These are phyloP conservation scores for Halcyon malimbica DNA, from an alignment of 2,113 vertebrate species.

Conservation along the genomic window DNA sequence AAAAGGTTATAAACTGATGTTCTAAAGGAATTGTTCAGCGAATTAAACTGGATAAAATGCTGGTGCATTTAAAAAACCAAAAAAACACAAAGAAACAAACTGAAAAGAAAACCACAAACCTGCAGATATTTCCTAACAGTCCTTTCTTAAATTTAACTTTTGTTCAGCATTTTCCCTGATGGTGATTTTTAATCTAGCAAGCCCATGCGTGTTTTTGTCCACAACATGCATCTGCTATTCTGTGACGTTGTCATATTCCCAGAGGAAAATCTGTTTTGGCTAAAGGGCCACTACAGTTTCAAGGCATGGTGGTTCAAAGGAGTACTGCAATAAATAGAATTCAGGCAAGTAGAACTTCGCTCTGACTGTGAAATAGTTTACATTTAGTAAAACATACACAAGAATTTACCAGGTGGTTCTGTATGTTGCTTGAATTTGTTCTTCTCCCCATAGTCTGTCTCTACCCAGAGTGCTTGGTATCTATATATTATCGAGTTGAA, in stretches of 20 bases:
- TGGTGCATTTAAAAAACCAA: background rate
- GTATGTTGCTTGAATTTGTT: background rate
- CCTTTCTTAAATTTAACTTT: background rate
- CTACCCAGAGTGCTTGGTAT: background rate
- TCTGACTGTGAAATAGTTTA: background rate
- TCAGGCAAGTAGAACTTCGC: background rate
- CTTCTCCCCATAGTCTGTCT: background rate
- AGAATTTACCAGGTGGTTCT: background rate
- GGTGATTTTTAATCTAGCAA: background rate
- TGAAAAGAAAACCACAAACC: background rate
- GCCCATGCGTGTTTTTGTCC: background rate
- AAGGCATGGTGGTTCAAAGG: background rate
- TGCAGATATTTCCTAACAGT: background rate
- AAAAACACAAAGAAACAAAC: background rate
- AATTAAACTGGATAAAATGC: background rate
- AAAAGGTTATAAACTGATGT: background rate
- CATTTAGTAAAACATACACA: background rate
- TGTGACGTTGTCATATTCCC: background rate
- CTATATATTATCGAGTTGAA: background rate
- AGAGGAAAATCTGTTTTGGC: background rate
- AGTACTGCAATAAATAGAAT: background rate
- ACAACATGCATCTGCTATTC: background rate
- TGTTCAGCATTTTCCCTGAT: background rate
- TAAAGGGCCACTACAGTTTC: background rate
- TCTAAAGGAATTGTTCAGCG: background rate